Percentiles rank a stretch among this genome's conserved stretches.
Evolutionary conservation across 2,888 invertebrate genomes (phyloP).

Genomic region (Epinotia brunnichana): DNA sequence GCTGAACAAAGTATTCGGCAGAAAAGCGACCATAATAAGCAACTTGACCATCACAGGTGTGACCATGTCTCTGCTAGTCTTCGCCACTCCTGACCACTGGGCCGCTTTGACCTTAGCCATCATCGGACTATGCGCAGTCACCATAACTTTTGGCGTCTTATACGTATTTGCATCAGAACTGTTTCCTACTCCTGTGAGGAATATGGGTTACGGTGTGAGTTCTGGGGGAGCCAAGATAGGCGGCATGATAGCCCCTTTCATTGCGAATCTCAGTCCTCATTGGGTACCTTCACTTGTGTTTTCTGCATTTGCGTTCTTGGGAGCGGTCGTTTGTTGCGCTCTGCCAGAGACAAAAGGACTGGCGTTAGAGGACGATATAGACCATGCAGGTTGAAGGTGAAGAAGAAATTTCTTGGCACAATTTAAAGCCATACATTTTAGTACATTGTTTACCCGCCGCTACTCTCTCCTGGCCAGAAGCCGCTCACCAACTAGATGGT

Average conservation of each 20-base stretch:
- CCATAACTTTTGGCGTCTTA: constrained; percentile 51
- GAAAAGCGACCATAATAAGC: constrained; percentile 53
- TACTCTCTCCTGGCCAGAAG: no score
- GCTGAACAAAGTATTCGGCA: constrained; percentile 56
- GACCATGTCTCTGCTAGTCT: constrained; percentile 55
- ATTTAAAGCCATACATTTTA: no score
- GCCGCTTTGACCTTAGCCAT: constrained; percentile 53
- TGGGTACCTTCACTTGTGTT: constrained; percentile 64
- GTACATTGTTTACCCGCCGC: no score
- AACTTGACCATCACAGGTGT: constrained; percentile 49
- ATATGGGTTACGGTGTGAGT: constrained; percentile 62
- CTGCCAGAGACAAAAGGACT: constrained; percentile 67
- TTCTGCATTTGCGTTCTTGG: constrained; percentile 58
- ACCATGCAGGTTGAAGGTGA: constrained; percentile 11
- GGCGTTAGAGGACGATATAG: constrained; percentile 60
- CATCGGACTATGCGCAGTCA: constrained; percentile 52
- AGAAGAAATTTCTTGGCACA: no score
- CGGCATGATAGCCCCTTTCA: constrained; percentile 64
- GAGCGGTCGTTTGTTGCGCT: constrained; percentile 55
- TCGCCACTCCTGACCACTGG: constrained; percentile 54
- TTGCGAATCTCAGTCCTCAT: constrained; percentile 57
- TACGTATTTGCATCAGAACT: constrained; percentile 62
- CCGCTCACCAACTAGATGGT: no score
- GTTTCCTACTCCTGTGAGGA: constrained; percentile 67
- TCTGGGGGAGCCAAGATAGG: constrained; percentile 61